Conservation (phyloP, 2,797 vertebrate genomes). For the Eidolon dupreanum region DNA sequence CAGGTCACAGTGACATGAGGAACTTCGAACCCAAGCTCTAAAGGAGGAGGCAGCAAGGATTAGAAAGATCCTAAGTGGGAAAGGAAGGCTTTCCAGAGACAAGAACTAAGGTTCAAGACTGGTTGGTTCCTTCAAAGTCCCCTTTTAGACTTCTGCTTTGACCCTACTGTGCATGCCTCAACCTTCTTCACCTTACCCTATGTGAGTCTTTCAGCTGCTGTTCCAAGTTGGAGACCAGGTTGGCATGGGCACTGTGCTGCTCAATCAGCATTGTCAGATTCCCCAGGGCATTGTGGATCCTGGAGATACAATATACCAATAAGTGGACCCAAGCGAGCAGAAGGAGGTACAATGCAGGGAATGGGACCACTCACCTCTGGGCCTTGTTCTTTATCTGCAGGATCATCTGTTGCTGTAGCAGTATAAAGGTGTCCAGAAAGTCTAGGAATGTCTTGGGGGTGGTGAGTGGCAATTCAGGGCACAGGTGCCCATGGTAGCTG, state of each 20-base stretch:
- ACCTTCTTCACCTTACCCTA: conserved; percentile 46
- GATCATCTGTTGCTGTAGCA: conserved; percentile 77
- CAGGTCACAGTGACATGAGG: not conserved
- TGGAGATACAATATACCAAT: conserved; percentile 45
- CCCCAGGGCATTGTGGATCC: conserved; percentile 65
- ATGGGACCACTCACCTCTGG: conserved; percentile 81
- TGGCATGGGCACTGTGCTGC: conserved; percentile 16
- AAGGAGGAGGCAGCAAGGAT: not conserved
- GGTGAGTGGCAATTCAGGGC: conserved; percentile 83
- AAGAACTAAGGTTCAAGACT: not conserved
- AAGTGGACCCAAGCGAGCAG: not conserved
- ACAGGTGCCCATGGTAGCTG: conserved; percentile 83
- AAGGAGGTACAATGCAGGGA: not conserved
- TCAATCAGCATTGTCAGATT: conserved; percentile 61
- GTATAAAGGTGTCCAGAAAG: conserved; percentile 85
- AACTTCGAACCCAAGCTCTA: not conserved
- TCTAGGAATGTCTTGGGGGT: conserved; percentile 87
- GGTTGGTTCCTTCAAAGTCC: not conserved
- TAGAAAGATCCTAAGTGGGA: not conserved
- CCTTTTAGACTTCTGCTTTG: not conserved
- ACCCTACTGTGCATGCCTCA: not conserved
- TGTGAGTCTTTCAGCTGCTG: conserved; percentile 2
- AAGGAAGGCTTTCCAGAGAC: not conserved
- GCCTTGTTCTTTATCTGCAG: conserved; percentile 66
- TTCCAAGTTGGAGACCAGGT: conserved; percentile 29